Conservation (phyloP, 2,113 vertebrate species). For the Lates calcarifer region DNA sequence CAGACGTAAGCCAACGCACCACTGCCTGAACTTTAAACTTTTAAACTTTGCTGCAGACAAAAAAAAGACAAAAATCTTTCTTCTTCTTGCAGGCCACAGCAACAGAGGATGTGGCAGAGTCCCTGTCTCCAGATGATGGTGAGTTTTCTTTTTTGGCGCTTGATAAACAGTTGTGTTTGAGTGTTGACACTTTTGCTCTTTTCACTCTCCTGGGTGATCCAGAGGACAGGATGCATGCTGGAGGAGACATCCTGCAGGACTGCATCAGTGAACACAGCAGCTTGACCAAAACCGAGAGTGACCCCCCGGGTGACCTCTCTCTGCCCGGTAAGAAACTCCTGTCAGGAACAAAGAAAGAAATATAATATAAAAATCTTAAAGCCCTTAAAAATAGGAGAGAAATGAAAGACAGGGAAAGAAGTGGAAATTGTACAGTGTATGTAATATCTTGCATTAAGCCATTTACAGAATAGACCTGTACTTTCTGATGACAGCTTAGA, state of each 20-base stretch:
- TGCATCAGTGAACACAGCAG: constrained; percentile 87
- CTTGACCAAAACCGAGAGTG: constrained; percentile 84
- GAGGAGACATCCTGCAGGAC: constrained; percentile 89
- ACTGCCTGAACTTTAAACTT: not conserved
- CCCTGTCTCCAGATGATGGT: constrained; percentile 85
- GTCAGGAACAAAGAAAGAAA: not conserved
- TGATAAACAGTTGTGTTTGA: not conserved
- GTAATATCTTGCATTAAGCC: not conserved
- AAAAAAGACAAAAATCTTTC: not conserved
- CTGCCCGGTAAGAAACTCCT: constrained; percentile 85
- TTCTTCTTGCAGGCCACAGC: constrained; percentile 75
- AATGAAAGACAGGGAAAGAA: not conserved
- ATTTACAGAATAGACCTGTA: not conserved
- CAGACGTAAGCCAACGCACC: constrained; percentile 84
- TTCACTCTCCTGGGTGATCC: not conserved
- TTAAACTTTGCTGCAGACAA: not conserved
- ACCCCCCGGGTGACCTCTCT: constrained; percentile 85
- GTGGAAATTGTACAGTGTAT: not conserved
- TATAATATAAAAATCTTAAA: too few species aligned
- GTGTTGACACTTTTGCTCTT: not conserved
- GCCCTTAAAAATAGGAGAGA: not conserved
- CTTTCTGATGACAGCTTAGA: not conserved
- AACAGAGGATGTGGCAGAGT: constrained; percentile 81
- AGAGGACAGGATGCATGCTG: constrained; percentile 87
- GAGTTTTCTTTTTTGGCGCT: constrained; percentile 46